Evolutionary conservation across 2,113 vertebrate species (phyloP).

Genomic region (Oriolus oriolus): DNA sequence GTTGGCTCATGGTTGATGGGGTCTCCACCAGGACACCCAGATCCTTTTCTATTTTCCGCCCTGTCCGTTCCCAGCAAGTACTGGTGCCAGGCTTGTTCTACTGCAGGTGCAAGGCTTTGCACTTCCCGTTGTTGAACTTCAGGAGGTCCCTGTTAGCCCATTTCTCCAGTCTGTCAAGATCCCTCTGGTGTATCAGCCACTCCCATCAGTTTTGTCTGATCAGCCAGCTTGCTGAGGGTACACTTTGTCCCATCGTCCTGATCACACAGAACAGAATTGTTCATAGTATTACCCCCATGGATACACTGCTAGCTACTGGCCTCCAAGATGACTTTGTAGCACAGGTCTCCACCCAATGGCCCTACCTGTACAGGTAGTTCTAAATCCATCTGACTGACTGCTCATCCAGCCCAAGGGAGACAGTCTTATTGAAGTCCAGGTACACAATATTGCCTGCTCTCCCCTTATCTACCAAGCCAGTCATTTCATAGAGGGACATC

Average conservation of each 20-base stretch:
- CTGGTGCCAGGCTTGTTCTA: not conserved
- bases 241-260: not conserved
- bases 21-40: not conserved
- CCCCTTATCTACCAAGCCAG: not conserved
- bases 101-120: not conserved
- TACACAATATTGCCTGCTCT: not conserved
- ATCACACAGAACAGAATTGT: accelerated
- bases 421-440: not conserved
- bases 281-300: not conserved
- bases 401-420: not conserved
- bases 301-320: not conserved
- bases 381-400: not conserved
- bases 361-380: not conserved
- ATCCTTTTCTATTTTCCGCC: not conserved
- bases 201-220: not conserved
- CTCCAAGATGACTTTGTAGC: not conserved
- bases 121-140: not conserved
- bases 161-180: not conserved
- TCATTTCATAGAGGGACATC: not conserved
- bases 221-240: not conserved
- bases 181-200: not conserved
- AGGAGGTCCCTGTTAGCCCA: not conserved
- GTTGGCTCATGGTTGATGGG: not conserved
- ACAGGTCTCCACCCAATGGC: not conserved
- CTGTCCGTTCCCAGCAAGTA: not conserved